Evolutionary conservation across 2,888 invertebrate species (phyloP).

Genomic region (Zaprionus obscuricornis): DNA sequence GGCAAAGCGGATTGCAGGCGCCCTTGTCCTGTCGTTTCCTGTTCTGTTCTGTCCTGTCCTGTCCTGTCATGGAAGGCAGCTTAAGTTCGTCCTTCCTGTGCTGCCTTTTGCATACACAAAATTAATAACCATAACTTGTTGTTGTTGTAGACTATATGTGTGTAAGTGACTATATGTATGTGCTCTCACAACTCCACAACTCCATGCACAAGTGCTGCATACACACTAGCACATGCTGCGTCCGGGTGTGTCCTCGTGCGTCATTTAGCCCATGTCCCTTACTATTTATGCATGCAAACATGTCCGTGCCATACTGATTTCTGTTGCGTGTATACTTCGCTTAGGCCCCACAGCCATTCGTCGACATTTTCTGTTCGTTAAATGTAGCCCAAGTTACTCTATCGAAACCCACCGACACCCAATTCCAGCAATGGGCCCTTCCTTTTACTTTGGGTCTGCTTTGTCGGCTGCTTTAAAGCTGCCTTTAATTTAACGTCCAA

Average conservation of each 20-base stretch:
- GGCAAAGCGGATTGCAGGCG: conserved; percentile 68
- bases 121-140: conserved; percentile 79
- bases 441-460: not conserved
- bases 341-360: conserved; percentile 41
- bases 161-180: too few relatives aligned
- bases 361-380: conserved; percentile 58
- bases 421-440: not conserved
- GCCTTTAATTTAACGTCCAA: conserved; percentile 14
- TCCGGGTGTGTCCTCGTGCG: conserved; percentile 14
- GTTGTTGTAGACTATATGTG: conserved; percentile 33
- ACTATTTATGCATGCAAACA: conserved; percentile 77
- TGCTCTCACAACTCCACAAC: conserved; percentile 38
- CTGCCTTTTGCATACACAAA: conserved; percentile 67
- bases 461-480: conserved; percentile 27
- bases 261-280: conserved; percentile 60
- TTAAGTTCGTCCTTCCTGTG: conserved; percentile 64
- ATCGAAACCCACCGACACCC: not conserved
- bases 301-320: conserved; percentile 70
- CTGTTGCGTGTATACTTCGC: conserved; percentile 63
- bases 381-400: conserved; percentile 27
- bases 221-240: not conserved
- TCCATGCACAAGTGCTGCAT: conserved; percentile 9
- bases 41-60: conserved; percentile 15
- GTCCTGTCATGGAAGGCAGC: conserved; percentile 27
- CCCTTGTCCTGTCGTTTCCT: conserved; percentile 24